Evolutionary conservation across 2,888 invertebrate genomes (phyloP).

Genomic region (Punctoribates punctum): DNA sequence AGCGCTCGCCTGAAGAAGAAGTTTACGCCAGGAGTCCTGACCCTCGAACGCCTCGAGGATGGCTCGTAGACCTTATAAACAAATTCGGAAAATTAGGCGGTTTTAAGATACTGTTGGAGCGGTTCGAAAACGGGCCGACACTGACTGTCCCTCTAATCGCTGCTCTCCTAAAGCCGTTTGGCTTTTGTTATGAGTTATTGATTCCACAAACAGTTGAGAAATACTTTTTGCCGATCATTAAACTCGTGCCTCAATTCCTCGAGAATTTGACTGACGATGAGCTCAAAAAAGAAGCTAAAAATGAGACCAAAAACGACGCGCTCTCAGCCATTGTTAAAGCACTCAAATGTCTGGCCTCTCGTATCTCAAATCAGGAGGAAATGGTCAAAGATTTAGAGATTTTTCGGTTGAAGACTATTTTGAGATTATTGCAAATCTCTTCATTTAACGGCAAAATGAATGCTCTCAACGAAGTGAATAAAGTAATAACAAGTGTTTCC

Average conservation of each 20-base stretch:
- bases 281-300: slow-evolving; percentile 85
- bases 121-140: slow-evolving; percentile 71
- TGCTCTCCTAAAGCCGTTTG: slow-evolving; percentile 82
- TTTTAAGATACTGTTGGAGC: slow-evolving; percentile 75
- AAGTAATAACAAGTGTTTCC: slow-evolving; percentile 84
- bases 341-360: slow-evolving; percentile 79
- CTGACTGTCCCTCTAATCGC: slow-evolving; percentile 72
- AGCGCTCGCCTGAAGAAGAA: slow-evolving; percentile 65
- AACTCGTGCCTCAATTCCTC: slow-evolving; percentile 81
- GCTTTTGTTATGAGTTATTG: slow-evolving; percentile 82
- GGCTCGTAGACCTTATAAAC: slow-evolving; percentile 94
- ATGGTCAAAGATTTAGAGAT: slow-evolving; percentile 78
- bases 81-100: slow-evolving; percentile 85
- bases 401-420: slow-evolving; percentile 92
- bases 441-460: slow-evolving; percentile 99
- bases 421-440: slow-evolving; percentile 87
- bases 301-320: slow-evolving; percentile 88
- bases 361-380: slow-evolving; percentile 69
- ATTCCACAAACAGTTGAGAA: slow-evolving; percentile 84
- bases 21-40: slow-evolving; percentile 71
- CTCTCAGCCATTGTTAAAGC: slow-evolving; percentile 90
- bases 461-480: slow-evolving; percentile 95
- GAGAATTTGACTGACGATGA: slow-evolving; percentile 93
- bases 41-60: slow-evolving; percentile 80
- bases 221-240: slow-evolving; percentile 85